phyloP scores from a whole-genome alignment of 2,888 invertebrate genomes.

The Dioctria linearis region DNA sequence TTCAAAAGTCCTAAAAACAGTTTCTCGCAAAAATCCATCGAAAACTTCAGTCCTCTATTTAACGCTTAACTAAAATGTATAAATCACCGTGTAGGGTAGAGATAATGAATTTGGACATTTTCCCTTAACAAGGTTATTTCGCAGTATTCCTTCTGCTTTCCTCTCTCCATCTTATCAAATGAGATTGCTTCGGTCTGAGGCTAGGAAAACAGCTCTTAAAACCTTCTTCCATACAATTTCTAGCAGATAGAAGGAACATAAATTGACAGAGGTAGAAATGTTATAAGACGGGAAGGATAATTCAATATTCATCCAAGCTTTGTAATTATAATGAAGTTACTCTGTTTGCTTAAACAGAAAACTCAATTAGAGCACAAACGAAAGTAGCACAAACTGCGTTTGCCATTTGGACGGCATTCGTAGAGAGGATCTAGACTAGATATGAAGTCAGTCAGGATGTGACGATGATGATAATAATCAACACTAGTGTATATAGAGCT shows the following conservation, averaged over 20 bases:
- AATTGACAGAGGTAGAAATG: conserved; percentile 45
- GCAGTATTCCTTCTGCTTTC: too few relatives aligned
- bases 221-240: neutral
- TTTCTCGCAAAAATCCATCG: too few relatives aligned
- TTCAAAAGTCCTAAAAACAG: too few relatives aligned
- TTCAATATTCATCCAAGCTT: conserved; percentile 56
- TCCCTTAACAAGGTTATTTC: too few relatives aligned
- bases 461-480: neutral
- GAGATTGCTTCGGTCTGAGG: neutral
- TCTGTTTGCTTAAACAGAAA: conserved; percentile 54
- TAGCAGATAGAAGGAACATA: neutral
- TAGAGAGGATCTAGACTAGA: neutral
- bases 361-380: conserved; percentile 53
- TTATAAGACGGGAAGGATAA: conserved; percentile 47
- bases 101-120: too few relatives aligned
- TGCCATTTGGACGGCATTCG: conserved; percentile 4
- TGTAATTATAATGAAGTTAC: conserved; percentile 56
- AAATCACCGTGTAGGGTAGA: too few relatives aligned
- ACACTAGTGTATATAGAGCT: neutral
- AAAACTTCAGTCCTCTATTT: too few relatives aligned
- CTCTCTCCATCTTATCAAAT: too few relatives aligned
- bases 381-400: conserved; percentile 35
- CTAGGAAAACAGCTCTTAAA: neutral
- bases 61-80: too few relatives aligned
- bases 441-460: neutral